Evolutionary conservation across 2,888 invertebrate genomes (phyloP).

Genomic region (Salticus scenicus): DNA sequence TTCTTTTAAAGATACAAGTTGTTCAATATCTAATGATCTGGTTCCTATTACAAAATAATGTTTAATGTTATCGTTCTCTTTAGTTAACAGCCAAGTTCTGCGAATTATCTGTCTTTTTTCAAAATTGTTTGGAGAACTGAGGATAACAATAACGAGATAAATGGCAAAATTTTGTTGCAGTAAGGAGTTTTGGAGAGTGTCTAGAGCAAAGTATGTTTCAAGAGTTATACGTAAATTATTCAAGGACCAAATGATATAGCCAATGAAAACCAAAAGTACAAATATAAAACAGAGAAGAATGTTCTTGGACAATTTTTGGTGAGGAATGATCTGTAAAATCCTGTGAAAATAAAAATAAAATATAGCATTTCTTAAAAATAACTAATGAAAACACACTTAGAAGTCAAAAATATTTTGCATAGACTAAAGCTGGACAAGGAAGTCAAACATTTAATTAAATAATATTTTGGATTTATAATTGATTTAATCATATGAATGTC

Average conservation of each 20-base stretch:
- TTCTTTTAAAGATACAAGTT: slow-evolving; percentile 72
- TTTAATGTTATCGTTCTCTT: slow-evolving; percentile 75
- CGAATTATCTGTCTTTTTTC: slow-evolving; percentile 69
- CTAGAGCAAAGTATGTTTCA: not conserved
- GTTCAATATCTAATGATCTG: slow-evolving; percentile 77
- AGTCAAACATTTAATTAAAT: too few relatives aligned
- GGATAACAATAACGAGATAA: slow-evolving; percentile 65
- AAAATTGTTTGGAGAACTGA: slow-evolving; percentile 51
- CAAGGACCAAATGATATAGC: slow-evolving; percentile 31
- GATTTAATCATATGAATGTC: too few relatives aligned
- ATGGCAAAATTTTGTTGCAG: not conserved
- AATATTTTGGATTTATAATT: too few relatives aligned
- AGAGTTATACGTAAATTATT: slow-evolving; percentile 14
- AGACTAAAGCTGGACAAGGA: too few relatives aligned
- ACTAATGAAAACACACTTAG: too few relatives aligned
- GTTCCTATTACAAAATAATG: slow-evolving; percentile 82
- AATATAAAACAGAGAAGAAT: slow-evolving; percentile 28
- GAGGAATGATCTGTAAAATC: not conserved
- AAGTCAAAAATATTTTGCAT: too few relatives aligned
- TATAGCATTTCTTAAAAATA: too few relatives aligned
- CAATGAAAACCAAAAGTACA: slow-evolving; percentile 23
- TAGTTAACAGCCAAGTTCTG: slow-evolving; percentile 70
- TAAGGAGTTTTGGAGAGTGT: too few relatives aligned
- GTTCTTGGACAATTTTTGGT: not conserved
- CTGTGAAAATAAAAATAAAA: not conserved